Evolutionary conservation across 2,888 invertebrate genomes (phyloP).

Genomic region (Rotaria macrura): DNA sequence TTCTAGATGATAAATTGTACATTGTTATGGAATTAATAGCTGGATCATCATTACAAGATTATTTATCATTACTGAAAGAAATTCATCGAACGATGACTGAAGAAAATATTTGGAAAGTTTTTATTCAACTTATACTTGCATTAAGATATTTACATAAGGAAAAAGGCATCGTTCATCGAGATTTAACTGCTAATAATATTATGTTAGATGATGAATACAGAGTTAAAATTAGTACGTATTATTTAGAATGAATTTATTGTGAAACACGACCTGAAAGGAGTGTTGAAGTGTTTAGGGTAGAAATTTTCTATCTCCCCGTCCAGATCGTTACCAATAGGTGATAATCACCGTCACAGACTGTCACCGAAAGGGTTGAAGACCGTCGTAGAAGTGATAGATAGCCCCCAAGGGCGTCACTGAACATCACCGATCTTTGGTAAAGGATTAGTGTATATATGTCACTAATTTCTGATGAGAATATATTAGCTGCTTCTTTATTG

Average conservation of each 20-base stretch:
- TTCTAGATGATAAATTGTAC: constrained; percentile 46
- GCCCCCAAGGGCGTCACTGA: too few species aligned
- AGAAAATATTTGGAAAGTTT: constrained; percentile 49
- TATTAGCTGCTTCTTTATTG: too few species aligned
- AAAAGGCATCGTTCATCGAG: constrained; percentile 50
- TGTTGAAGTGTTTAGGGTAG: too few species aligned
- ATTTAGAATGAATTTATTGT: neutral
- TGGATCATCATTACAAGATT: constrained; percentile 47
- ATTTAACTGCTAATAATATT: constrained; percentile 49
- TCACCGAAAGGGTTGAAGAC: too few species aligned
- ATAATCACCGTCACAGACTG: too few species aligned
- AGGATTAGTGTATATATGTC: too few species aligned
- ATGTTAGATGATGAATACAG: constrained; percentile 50
- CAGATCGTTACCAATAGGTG: too few species aligned
- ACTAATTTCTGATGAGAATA: too few species aligned
- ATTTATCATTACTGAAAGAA: constrained; percentile 50
- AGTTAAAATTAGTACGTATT: constrained; percentile 44
- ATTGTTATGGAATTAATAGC: constrained; percentile 53
- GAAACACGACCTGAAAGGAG: too few species aligned
- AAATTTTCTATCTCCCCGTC: too few species aligned
- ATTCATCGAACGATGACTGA: constrained; percentile 48
- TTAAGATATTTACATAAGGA: constrained; percentile 52
- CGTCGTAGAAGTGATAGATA: too few species aligned
- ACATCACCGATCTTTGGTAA: too few species aligned
- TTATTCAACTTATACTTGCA: constrained; percentile 51